Conservation (phyloP, 2,797 vertebrate genomes). For the Ptychobarbus kaznakovi region DNA sequence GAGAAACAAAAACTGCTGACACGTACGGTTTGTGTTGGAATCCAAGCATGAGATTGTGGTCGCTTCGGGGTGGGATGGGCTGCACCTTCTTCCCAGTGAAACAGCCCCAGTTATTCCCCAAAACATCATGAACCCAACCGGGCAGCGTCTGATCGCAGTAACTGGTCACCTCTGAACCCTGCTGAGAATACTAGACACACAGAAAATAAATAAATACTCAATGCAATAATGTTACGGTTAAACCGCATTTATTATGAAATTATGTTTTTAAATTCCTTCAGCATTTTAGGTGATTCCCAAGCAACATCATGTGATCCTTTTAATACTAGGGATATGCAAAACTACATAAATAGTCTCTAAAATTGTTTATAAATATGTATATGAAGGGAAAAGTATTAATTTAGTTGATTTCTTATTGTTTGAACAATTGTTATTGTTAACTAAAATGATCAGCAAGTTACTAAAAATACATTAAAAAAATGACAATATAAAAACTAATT, state of each 20-base stretch:
- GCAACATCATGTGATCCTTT: neutral
- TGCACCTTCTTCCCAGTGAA: conserved; percentile 84
- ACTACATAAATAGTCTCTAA: neutral
- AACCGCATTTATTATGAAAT: neutral
- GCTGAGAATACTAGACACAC: conserved; percentile 81
- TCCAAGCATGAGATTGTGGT: conserved; percentile 44
- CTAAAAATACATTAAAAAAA: no score
- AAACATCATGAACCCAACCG: conserved; percentile 93
- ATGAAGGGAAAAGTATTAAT: neutral
- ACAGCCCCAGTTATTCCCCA: conserved; percentile 95
- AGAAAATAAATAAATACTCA: neutral
- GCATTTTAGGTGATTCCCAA: neutral
- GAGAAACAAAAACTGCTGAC: neutral
- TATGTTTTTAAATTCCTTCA: neutral
- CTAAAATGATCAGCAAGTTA: neutral
- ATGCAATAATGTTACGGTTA: neutral
- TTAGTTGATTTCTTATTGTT: neutral
- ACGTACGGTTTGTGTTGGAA: conserved; percentile 67
- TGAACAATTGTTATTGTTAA: neutral
- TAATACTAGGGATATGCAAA: neutral
- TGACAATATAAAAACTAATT: neutral
- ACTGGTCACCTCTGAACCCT: conserved; percentile 82
- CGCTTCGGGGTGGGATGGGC: conserved; percentile 61
- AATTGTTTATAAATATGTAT: neutral
- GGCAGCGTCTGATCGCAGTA: conserved; percentile 92